Base-by-base conservation (phyloP, 2,113 vertebrate genomes). In the Catagonus wagneri region DNA sequence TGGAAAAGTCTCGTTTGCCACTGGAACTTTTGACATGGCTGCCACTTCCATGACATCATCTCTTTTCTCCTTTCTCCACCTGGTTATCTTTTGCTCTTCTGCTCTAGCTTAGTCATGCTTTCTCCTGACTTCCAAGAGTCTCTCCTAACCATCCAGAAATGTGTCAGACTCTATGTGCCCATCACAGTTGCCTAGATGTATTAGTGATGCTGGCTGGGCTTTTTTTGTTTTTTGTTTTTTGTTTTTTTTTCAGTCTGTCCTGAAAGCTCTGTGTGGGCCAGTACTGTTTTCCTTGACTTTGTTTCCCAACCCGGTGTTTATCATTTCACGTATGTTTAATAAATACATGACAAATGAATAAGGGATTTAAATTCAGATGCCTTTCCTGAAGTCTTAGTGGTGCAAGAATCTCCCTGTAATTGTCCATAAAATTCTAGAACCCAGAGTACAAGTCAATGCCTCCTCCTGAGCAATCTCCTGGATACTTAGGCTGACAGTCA, bases 401-500 rank as follows among this genome's bases (percentile, higher is more conserved):
- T 78, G 17, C 50, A 63, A 89, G 3, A 29, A 66, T n/a, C 66
- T 39, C 12, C 6, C 50, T 72, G 29, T 16, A 72, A 71, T 69
- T 89, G 68, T 68, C 74, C 56, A 66, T n/a, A 54, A 90, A 91
- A 76, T 83, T 83, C 52, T 22, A 60, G n/a, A 93, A 27, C 13
- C 80, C 63, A 76, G 10, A 86, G 32, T 29, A 29, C 2, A 83
- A 74, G 54, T 32, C 15, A 39, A 83, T 63, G 12, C 2, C 23
- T 61, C 36, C 52, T 83, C n/a, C 19, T 7, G 56, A 93, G 54
- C 4, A 72, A 13, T 22, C 72, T 27, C 66, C 29, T 66, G 58
- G 91, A 86, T 89, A 80, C 91, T 95, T 89, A 66, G 4, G 69
- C 34, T 81, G 96, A 74, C 68, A 94, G 94, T 97, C 78, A 92